Percentiles rank a stretch among this genome's conserved stretches.
These are phyloP conservation scores for Lithophane leautieri DNA, from an alignment of 2,888 invertebrate genomes.

Conservation along the genomic window DNA sequence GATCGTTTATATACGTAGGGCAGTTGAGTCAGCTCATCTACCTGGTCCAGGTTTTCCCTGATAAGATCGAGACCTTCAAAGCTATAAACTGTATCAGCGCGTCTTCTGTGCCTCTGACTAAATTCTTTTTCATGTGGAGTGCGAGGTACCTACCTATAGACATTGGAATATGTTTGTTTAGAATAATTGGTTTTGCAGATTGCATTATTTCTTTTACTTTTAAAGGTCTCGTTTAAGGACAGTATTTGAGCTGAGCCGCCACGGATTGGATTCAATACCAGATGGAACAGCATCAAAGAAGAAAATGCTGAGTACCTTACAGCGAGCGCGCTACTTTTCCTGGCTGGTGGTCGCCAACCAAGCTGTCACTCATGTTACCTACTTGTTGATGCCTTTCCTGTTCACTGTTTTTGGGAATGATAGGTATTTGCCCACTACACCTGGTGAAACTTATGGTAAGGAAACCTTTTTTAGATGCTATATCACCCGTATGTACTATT, in stretches of 20 bases:
- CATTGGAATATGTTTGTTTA: background rate
- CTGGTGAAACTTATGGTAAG: conserved; percentile 78
- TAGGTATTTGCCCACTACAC: conserved; percentile 77
- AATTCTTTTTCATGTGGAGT: conserved; percentile 79
- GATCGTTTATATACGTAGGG: conserved; percentile 77
- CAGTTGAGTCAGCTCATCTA: conserved; percentile 76
- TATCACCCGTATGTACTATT: no score
- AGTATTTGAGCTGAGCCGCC: conserved; percentile 73
- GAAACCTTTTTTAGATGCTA: background rate
- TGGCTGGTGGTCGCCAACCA: conserved; percentile 77
- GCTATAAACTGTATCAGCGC: conserved; percentile 78
- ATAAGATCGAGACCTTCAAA: conserved; percentile 76
- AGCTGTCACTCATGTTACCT: conserved; percentile 71
- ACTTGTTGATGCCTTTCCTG: conserved; percentile 75
- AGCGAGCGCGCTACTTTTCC: conserved; percentile 70
- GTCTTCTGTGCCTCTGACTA: conserved; percentile 77
- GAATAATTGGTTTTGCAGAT: background rate
- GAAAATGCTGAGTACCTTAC: conserved; percentile 68
- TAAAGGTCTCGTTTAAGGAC: conserved; percentile 68
- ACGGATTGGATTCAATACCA: conserved; percentile 72
- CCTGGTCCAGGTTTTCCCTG: conserved; percentile 74
- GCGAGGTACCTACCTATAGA: conserved; percentile 68
- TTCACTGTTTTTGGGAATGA: conserved; percentile 73
- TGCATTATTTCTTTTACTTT: background rate
- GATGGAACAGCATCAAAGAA: conserved; percentile 63